Evolutionary conservation across 2,113 vertebrate genomes (phyloP), one percentile per base, ranked within the genome.

Genomic region (Atractosteus spatula): DNA sequence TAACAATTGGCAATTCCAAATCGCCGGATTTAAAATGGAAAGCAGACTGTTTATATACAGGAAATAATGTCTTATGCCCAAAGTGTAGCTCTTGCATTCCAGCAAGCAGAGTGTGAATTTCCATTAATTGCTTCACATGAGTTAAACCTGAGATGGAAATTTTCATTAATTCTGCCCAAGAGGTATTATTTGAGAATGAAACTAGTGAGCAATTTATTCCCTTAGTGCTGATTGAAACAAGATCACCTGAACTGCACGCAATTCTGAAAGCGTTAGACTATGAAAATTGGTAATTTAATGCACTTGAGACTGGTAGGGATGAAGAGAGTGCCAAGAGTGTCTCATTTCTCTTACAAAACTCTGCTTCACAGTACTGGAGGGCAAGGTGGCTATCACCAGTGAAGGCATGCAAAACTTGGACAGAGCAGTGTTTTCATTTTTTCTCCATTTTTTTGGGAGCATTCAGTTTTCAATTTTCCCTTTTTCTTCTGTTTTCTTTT

Each of bases 401-500:
- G 17, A 12, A 65, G 29, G 7, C 62, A 65, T 65, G 29, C 64
- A 55, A 29, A 55, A 43, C 61, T 42, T 72, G 47, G 41, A 66
- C 13, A 41, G 62, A 51, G 43, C 6, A 10, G 55, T 16, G 41
- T 59, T 10, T 59, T 55, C 10, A 11, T 72, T 55, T 55, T 62
- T 11, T 42, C 7, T 71, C 13, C 29, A 45, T 41, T 44, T 71
- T 51, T 14, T 73, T 17, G 16, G 41, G 16, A n/a, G 62, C 14
- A 55, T 29, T 43, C 64, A 41, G 68, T 57, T 51, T 8, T 3
- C 3, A 43, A 12, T 72, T 10, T 78, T 14, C 73, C 14, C 75
- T 76, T 67, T 74, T 81, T 78, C 72, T 83, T 84, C 71, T 51
- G 76, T 66, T 85, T 29, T 29, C 29, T 29, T 29, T 29, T 29